These are phyloP conservation scores for Numida meleagris DNA, from an alignment of 2,113 vertebrate species.

Conservation along the genomic window DNA sequence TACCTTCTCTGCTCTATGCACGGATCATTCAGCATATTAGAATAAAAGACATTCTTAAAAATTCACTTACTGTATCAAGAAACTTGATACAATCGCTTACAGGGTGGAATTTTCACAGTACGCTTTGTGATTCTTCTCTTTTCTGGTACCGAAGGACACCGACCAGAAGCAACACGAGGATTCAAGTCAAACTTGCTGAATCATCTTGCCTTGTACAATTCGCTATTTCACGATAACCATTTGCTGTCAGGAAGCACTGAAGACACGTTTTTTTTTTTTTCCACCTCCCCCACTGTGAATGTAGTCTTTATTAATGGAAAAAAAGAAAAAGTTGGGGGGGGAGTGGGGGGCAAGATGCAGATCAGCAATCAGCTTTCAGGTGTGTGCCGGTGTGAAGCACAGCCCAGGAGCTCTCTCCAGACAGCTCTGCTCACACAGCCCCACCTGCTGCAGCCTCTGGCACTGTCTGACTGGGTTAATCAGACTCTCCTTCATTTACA, in stretches of 20 bases:
- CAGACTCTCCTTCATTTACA: rapidly evolving
- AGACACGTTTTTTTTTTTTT: neutral
- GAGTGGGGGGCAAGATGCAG: neutral
- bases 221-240: neutral
- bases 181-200: neutral
- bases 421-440: neutral
- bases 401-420: rapidly evolving
- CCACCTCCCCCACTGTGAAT: neutral
- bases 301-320: neutral
- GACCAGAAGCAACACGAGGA: neutral
- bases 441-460: rapidly evolving
- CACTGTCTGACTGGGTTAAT: neutral
- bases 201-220: neutral
- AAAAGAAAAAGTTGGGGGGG: neutral
- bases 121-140: neutral
- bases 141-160: neutral
- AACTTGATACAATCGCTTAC: neutral
- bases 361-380: rapidly evolving
- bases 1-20: neutral
- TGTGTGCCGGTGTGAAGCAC: neutral
- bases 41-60: neutral
- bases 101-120: neutral
- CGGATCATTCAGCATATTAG: neutral
- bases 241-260: constrained; percentile 2
- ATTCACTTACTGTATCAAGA: neutral